Percentiles rank a stretch among this genome's conserved stretches.
Evolutionary conservation across 2,888 invertebrate genomes (phyloP).

Genomic region (Tenthredo scrophulariae): DNA sequence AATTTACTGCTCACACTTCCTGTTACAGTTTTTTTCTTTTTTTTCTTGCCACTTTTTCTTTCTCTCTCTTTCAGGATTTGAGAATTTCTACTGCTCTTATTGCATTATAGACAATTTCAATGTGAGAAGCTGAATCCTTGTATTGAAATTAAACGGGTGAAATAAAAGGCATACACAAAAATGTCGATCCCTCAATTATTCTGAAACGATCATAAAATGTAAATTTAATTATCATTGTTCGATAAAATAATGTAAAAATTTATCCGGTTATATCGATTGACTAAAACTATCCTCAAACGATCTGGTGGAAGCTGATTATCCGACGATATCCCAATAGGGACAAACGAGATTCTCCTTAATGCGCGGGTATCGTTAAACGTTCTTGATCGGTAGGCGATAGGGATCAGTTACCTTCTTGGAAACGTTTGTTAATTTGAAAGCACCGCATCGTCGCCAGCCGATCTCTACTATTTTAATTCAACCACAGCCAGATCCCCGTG

Average conservation of each 20-base stretch:
- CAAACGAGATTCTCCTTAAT: slow-evolving; percentile 18
- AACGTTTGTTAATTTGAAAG: slow-evolving; percentile 10
- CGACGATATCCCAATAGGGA: background rate
- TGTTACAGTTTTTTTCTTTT: background rate
- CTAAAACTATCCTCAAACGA: background rate
- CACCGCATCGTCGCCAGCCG: slow-evolving; percentile 5
- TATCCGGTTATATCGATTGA: background rate
- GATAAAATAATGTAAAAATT: background rate
- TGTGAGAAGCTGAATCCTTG: background rate
- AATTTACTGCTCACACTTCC: background rate
- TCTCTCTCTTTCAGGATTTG: background rate
- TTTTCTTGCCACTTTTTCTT: background rate
- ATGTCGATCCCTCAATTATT: background rate
- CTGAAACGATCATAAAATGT: background rate
- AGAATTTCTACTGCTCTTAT: background rate
- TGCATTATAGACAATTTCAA: background rate
- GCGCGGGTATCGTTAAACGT: slow-evolving; percentile 44
- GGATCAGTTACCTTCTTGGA: slow-evolving; percentile 43
- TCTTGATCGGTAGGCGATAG: slow-evolving; percentile 35
- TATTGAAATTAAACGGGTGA: background rate
- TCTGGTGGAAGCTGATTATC: slow-evolving; percentile 27
- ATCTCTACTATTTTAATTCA: slow-evolving; percentile 8
- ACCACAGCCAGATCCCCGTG: slow-evolving; percentile 18
- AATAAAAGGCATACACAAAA: background rate
- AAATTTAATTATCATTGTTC: background rate